Evolutionary conservation across 2,113 vertebrate species (phyloP), one percentile per base, ranked within the genome.

Genomic region (Miniopterus natalensis): DNA sequence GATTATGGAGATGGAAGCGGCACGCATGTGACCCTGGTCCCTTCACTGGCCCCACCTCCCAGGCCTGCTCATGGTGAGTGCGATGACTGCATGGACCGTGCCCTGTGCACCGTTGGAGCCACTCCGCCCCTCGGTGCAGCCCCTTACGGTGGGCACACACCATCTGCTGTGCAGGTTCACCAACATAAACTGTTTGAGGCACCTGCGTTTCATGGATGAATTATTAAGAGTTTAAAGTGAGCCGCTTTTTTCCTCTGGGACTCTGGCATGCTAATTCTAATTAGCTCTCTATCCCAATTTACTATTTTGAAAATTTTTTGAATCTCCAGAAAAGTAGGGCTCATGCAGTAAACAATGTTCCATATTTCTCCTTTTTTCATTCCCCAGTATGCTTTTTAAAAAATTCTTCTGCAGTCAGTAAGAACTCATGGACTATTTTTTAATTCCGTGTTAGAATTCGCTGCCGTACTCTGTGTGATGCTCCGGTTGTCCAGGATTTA

Each of bases 21-120:
- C n/a, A 8, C 45, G 0, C 0, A 0, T 3, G 0, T 25, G 88
- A 17, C 68, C 20, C 63, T 3, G n/a, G 6, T 0, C 27, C 47
- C 84, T 10, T 21, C 65, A 0, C 0, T 15, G 47, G 57, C 74
- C 68, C 88, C 23, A 0, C 42, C 81, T 8, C 2, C 74, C 49
- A 1, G 12, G 1, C 68, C 93, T 17, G 18, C 83, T 68, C 15
- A 0, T 1, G 95, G 97, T 97, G 13, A 97, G 97, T 95, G 31
- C 65, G 2, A 0, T 36, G 8, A 25, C 68, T 1, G n/a, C 2
- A 0, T 6, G 17, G 31, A 51, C 61, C 13, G 0, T 2, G 4
- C 11, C 36, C n/a, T 12, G 2, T 2, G 36, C 1, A 0, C 65
- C 47, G 12, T 15, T 1, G 15, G 45, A 61, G n/a, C 59, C 45